Conservation (phyloP, 1,140 invertebrate species). For the Papilio machaon region DNA sequence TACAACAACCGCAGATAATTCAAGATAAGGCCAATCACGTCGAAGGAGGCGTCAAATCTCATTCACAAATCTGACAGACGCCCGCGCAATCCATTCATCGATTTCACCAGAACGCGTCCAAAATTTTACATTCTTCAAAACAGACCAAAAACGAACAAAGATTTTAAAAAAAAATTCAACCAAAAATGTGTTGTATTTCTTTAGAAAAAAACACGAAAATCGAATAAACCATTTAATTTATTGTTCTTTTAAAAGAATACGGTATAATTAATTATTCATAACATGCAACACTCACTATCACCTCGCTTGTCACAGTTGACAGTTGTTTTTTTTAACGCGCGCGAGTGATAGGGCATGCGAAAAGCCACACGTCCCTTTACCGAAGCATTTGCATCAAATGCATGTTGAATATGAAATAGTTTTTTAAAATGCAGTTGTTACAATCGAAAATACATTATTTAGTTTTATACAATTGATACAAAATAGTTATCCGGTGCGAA, state of each 20-base stretch:
- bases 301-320: slow-evolving; percentile 64
- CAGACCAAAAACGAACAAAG: background rate
- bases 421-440: slow-evolving; percentile 24
- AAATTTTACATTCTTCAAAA: slow-evolving; percentile 9
- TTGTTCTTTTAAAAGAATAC: slow-evolving; percentile 9
- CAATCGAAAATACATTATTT: slow-evolving; percentile 34
- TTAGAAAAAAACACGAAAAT: background rate
- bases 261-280: slow-evolving; percentile 34
- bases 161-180: background rate
- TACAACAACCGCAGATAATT: slow-evolving; percentile 19
- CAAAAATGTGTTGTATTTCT: background rate
- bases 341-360: slow-evolving; percentile 34
- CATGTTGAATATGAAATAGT: slow-evolving; percentile 23
- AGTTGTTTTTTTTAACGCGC: slow-evolving; percentile 56
- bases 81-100: slow-evolving; percentile 28
- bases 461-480: slow-evolving; percentile 28
- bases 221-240: slow-evolving; percentile 8
- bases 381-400: slow-evolving; percentile 54
- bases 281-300: slow-evolving; percentile 51
- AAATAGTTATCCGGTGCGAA: slow-evolving; percentile 23
- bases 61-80: slow-evolving; percentile 30
- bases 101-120: slow-evolving; percentile 13
- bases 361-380: slow-evolving; percentile 47
- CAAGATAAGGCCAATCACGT: slow-evolving; percentile 4
- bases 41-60: slow-evolving; percentile 20